Base-by-base conservation (phyloP, 2,797 vertebrate genomes). In the Gymnodraco acuticeps region DNA sequence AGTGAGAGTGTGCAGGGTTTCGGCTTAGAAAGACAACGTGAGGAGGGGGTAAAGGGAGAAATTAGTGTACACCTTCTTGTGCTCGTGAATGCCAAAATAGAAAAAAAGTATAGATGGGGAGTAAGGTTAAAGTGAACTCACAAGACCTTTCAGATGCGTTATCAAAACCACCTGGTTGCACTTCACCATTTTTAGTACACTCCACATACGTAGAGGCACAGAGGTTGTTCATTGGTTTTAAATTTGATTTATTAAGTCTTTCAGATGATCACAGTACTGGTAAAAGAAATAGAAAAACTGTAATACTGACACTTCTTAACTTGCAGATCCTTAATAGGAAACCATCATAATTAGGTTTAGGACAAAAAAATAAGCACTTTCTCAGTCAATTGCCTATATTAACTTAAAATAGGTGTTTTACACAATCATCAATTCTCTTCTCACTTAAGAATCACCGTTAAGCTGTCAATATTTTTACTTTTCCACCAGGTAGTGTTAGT, bases 1-100 rank as follows among this genome's bases (percentile, higher is more conserved):
- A 95, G 95, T 91, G 60, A 82, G 80, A 11, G 20, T 81, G 85
- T 58, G 64, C 90, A 80, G 78, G 91, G 93, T 94, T 95, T 94
- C 92, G 83, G 87, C 81, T 90, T 68, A 82, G 87, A 88, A 78
- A 85, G 86, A 80, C 81, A 80, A 80, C 50, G n/a, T 74, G 77
- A 85, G 82, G 86, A 81, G 77, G 84, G 83, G 83, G 77, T 68
- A 67, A 87, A 71, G 81, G 74, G 78, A 76, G 78, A 84, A 88
- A 81, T 75, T 73, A 70, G 75, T 58, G 77, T 59, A 58, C 83
- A 83, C 82, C 81, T 85, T 81, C 66, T 82, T 77, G 53, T 64
- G 81, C 77, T 64, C 65, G 72, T 86, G 75, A 38, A 69, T 84
- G 84, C 83, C 83, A 87, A 87, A 91, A 79, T 70, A 75, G 47